Base-by-base conservation (phyloP, 2,888 invertebrate genomes). In the Zelleria hepariella region DNA sequence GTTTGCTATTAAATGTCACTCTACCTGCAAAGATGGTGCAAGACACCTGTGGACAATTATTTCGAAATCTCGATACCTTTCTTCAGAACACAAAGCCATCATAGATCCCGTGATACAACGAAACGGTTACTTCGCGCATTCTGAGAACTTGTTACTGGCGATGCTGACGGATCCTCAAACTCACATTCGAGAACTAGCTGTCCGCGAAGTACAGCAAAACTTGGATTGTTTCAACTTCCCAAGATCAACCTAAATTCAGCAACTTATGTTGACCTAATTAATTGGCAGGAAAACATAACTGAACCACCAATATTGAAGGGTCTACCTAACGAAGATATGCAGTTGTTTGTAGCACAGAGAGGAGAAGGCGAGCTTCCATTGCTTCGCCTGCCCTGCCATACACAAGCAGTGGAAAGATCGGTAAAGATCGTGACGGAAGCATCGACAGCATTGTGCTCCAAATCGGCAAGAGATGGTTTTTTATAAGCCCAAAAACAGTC, bases 11-110 rank as follows among this genome's bases (percentile, higher is more conserved):
- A 69, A 68, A 60, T 62, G 49, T 23, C 55, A 68, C 15, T 61
- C 66, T 10, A 63, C 62, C 21, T 70, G 67, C 55, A 68, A 66
- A 64, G 62, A 68, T 65, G 68, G 68, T 49, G 48, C 66, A 15
- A 49, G 59, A 23, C 68, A 69, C 63, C 52, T 70, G 8, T 67
- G 51, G 52, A 56, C 58, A 27, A 53, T 66, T 15, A 63, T 66
- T 10, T 42, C 21, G 15, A 15, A 15, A 21, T 25, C 57, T 42
- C 15, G 61, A 21, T 61, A 63, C 48, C 27, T 62, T 42, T 15
- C 59, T 32, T 21, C 42, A 48, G 53, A n/a, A 53, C 24, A 58
- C 8, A 60, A 61, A 60, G 58, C 48, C 24, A 47, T 56, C 5
- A 21, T 56, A 18, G 60, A 60, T 21, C 58, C 54, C 15, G 60